Evolutionary conservation across 2,113 vertebrate genomes (phyloP).

Genomic region (Labeo catla): DNA sequence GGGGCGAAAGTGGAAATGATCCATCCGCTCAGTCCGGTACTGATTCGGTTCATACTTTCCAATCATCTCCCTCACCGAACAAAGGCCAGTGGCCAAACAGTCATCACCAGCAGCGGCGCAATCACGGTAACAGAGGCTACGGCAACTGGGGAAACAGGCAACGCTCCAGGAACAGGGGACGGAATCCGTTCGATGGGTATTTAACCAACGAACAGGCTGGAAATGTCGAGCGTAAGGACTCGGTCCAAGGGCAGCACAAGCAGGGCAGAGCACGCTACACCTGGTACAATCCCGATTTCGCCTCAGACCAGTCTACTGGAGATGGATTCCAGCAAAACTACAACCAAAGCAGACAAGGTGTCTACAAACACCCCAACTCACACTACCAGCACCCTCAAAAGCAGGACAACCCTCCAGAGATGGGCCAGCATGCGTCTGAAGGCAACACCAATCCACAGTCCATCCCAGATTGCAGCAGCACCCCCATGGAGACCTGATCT

Average conservation of each 20-base stretch:
- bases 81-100: conserved; percentile 56
- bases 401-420: conserved; percentile 25
- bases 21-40: conserved; percentile 24
- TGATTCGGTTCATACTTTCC: conserved; percentile 47
- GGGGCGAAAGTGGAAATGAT: conserved; percentile 48
- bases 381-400: conserved; percentile 42
- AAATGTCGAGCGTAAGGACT: neutral
- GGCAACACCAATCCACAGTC: conserved; percentile 1
- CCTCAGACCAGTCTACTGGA: conserved; percentile 52
- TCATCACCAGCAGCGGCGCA: conserved; percentile 66
- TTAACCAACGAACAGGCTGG: conserved; percentile 44
- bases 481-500: conserved; percentile 55
- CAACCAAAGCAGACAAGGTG: conserved; percentile 67
- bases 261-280: conserved; percentile 30
- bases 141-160: conserved; percentile 46
- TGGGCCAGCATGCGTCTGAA: conserved; percentile 9
- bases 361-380: conserved; percentile 53
- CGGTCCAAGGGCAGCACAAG: conserved; percentile 55
- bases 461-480: conserved; percentile 28
- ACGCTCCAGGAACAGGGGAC: conserved; percentile 49
- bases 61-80: conserved; percentile 69
- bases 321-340: conserved; percentile 45
- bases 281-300: conserved; percentile 52
- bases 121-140: conserved; percentile 75
- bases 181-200: conserved; percentile 54